These are phyloP conservation scores for Calliphora vicina DNA, from an alignment of 1,140 invertebrate genomes.

Conservation along the genomic window DNA sequence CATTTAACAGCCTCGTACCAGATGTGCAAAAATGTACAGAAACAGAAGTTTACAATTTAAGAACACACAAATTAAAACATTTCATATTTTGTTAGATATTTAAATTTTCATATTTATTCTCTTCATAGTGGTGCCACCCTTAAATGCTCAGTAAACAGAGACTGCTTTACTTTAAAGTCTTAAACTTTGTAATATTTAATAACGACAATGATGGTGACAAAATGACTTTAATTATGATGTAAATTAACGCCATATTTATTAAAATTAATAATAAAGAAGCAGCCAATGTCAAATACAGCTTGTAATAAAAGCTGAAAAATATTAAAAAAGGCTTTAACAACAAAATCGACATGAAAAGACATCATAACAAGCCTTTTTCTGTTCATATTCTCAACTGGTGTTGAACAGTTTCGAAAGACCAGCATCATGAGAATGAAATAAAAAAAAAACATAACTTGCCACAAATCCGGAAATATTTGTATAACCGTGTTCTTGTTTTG, in stretches of 20 bases:
- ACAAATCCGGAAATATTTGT: slow-evolving; percentile 9
- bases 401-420: too few relatives aligned
- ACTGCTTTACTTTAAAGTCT: neutral
- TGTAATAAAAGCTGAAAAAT: neutral
- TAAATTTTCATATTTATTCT: neutral
- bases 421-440: neutral
- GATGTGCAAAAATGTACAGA: too few relatives aligned
- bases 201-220: slow-evolving; percentile 31
- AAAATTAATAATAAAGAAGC: neutral
- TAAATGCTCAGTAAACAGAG: neutral
- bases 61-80: too few relatives aligned
- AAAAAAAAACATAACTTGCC: neutral
- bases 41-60: too few relatives aligned
- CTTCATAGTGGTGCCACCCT: neutral
- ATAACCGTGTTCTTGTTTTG: neutral
- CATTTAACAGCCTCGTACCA: too few relatives aligned
- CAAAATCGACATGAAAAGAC: neutral
- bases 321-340: slow-evolving; percentile 7
- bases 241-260: slow-evolving; percentile 22
- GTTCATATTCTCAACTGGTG: too few relatives aligned
- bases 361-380: neutral
- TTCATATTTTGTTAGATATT: too few relatives aligned
- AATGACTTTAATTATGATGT: slow-evolving; percentile 28
- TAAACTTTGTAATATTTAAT: slow-evolving; percentile 18
- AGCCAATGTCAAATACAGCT: slow-evolving; percentile 20